A percentile compares a stretch with the other conserved stretches of the same genome.
These are phyloP conservation scores for Rhombomys opimus DNA, from an alignment of 2,113 vertebrate genomes.

Conservation along the genomic window DNA sequence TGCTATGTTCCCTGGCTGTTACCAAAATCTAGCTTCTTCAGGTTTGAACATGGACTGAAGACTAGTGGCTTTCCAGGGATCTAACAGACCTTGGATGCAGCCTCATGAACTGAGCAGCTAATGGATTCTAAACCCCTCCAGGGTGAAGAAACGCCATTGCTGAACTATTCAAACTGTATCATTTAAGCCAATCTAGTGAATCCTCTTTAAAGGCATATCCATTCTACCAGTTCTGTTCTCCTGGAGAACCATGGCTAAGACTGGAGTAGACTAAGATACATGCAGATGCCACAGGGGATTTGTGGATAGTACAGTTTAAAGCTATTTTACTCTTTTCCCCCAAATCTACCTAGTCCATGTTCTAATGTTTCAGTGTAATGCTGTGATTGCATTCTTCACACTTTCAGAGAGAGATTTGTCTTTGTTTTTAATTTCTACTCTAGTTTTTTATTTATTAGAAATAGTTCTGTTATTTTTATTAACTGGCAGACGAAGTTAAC, in stretches of 20 bases:
- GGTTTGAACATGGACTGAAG: background rate
- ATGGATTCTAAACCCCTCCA: background rate
- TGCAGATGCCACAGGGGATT: accelerated
- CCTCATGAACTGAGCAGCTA: background rate
- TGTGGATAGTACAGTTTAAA: background rate
- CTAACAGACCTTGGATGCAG: background rate
- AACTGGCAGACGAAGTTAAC: background rate
- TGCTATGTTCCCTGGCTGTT: background rate
- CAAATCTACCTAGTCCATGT: background rate
- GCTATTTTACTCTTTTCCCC: background rate
- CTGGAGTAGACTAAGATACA: background rate
- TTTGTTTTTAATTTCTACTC: background rate
- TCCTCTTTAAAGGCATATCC: background rate
- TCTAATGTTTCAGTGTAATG: background rate
- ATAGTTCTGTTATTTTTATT: background rate
- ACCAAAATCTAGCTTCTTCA: background rate
- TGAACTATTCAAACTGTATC: no score
- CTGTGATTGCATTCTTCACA: background rate
- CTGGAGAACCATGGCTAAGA: background rate
- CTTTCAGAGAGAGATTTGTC: background rate
- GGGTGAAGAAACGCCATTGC: background rate
- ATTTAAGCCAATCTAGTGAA: background rate
- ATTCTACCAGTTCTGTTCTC: no score
- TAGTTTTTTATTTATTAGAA: background rate
- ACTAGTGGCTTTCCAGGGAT: background rate